These are phyloP conservation scores for Plemyria rubiginata DNA, from an alignment of 2,888 invertebrate species.

Conservation along the genomic window DNA sequence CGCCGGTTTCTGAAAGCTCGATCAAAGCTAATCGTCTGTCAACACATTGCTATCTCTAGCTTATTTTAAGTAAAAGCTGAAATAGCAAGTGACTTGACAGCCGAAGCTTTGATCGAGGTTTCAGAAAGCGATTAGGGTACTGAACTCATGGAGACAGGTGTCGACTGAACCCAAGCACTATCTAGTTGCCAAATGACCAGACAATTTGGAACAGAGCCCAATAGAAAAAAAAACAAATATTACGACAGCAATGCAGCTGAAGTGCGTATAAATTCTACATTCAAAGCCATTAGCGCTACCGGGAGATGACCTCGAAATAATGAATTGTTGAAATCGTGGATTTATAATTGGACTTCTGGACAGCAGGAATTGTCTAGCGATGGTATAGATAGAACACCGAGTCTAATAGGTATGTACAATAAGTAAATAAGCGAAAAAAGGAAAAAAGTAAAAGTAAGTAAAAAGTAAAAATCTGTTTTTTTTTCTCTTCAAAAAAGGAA, in stretches of 20 bases:
- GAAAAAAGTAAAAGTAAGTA: too few relatives aligned
- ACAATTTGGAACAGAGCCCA: slow-evolving; percentile 70
- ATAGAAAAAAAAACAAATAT: slow-evolving; percentile 50
- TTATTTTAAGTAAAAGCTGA: too few relatives aligned
- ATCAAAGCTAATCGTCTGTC: too few relatives aligned
- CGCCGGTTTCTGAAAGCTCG: too few relatives aligned
- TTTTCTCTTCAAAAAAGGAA: too few relatives aligned
- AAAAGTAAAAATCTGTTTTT: too few relatives aligned
- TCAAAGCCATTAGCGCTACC: slow-evolving; percentile 31
- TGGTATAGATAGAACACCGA: background rate
- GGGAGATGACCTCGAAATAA: slow-evolving; percentile 34
- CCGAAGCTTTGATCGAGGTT: too few relatives aligned
- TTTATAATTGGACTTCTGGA: slow-evolving; percentile 1
- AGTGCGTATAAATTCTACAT: slow-evolving; percentile 42
- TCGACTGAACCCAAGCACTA: slow-evolving; percentile 54
- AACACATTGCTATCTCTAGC: too few relatives aligned
- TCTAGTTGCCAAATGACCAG: slow-evolving; percentile 72
- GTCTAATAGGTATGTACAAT: too few relatives aligned
- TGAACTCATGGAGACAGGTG: slow-evolving; percentile 1
- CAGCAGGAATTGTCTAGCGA: background rate
- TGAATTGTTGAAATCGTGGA: slow-evolving; percentile 28
- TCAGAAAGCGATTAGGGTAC: too few relatives aligned
- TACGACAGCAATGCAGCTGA: slow-evolving; percentile 47
- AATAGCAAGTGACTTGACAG: too few relatives aligned
- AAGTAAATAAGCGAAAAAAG: too few relatives aligned